Conservation (phyloP, 1,140 invertebrate species). For the Nebria ingens region DNA sequence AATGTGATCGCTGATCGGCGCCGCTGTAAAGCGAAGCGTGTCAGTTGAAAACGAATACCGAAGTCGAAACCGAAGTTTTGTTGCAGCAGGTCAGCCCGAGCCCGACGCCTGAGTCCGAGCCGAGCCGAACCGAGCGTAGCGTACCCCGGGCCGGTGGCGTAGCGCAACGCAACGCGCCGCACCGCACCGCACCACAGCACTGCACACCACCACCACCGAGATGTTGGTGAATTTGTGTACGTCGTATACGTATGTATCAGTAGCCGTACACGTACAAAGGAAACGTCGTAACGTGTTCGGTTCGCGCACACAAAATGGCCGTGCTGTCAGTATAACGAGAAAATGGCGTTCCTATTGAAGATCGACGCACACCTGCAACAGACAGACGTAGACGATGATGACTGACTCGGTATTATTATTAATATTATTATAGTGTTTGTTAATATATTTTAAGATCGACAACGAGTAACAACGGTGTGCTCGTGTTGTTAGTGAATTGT, state of each 20-base stretch:
- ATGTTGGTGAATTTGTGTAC: too few species aligned
- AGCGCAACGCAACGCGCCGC: too few species aligned
- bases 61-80: too few species aligned
- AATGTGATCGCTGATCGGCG: too few species aligned
- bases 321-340: neutral
- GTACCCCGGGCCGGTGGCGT: too few species aligned
- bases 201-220: neutral
- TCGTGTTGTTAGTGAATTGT: neutral
- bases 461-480: neutral
- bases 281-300: neutral
- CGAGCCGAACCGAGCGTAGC: too few species aligned
- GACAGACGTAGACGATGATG: too few species aligned
- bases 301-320: constrained; percentile 1
- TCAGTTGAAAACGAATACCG: too few species aligned
- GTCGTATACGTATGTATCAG: neutral
- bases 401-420: neutral
- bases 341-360: constrained; percentile 1
- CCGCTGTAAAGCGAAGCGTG: too few species aligned
- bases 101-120: too few species aligned
- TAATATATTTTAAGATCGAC: neutral
- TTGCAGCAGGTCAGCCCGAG: too few species aligned
- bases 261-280: neutral
- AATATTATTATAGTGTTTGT: neutral
- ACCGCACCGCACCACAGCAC: neutral
- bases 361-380: neutral